Conservation (phyloP, 2,113 vertebrate species). For the Platichthys stellatus region DNA sequence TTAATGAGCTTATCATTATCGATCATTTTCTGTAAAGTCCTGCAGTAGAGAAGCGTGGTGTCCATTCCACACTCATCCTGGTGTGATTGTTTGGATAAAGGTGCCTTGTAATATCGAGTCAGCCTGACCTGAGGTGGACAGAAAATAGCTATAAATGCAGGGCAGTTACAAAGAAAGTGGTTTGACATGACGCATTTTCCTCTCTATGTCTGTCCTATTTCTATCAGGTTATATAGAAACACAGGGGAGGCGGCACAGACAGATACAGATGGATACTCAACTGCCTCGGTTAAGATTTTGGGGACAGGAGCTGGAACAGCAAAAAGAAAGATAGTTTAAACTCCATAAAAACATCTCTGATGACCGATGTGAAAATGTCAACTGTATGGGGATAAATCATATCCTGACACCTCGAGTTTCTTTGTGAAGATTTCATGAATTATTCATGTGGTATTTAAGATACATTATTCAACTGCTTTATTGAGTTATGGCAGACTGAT, state of each 20-base stretch:
- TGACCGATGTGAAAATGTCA: constrained; percentile 35
- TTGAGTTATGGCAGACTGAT: constrained; percentile 32
- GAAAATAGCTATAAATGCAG: constrained; percentile 17
- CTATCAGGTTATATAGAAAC: constrained; percentile 10
- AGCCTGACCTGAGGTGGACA: constrained; percentile 8
- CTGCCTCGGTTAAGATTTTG: too few species aligned
- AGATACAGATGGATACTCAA: constrained; percentile 11
- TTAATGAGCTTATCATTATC: neutral
- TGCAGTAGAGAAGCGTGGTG: neutral
- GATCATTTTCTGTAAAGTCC: constrained; percentile 9
- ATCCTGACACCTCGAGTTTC: constrained; percentile 12
- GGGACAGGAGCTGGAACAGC: constrained; percentile 13
- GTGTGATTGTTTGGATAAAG: constrained; percentile 24
- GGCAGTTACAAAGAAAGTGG: neutral
- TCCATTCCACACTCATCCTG: neutral
- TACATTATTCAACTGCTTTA: constrained; percentile 42
- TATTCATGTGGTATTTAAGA: constrained; percentile 51
- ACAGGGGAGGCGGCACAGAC: neutral
- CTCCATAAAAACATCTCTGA: constrained; percentile 33
- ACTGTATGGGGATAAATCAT: constrained; percentile 26
- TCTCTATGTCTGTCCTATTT: neutral
- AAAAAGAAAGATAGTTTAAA: constrained; percentile 23
- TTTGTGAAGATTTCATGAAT: constrained; percentile 42
- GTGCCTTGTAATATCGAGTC: constrained; percentile 1
- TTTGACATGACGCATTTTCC: neutral